Evolutionary conservation across 2,888 invertebrate species (phyloP).

Genomic region (Pterostichus niger): DNA sequence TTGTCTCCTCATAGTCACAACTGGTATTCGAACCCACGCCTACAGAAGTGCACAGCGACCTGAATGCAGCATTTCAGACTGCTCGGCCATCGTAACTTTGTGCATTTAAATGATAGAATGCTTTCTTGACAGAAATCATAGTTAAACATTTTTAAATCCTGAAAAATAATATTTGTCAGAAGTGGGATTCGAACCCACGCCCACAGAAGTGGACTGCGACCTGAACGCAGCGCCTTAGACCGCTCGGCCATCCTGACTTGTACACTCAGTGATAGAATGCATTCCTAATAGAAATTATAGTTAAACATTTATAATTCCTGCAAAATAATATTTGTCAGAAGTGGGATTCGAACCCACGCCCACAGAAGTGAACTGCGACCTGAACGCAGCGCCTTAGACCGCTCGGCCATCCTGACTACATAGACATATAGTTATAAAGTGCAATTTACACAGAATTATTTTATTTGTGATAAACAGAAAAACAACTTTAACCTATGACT

Average conservation of each 20-base stretch:
- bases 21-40: conserved; percentile 92
- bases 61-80: conserved; percentile 93
- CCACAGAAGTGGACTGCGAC: conserved; percentile 89
- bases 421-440: too few relatives aligned
- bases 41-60: conserved; percentile 89
- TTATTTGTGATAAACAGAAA: too few relatives aligned
- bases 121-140: background rate
- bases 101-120: background rate
- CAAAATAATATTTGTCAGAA: background rate
- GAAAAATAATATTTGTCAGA: conserved; percentile 79
- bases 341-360: conserved; percentile 76
- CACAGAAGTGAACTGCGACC: conserved; percentile 89
- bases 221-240: conserved; percentile 92
- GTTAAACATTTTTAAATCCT: background rate
- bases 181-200: conserved; percentile 92
- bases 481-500: too few relatives aligned
- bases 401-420: conserved; percentile 90
- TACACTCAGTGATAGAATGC: background rate
- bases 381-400: conserved; percentile 93
- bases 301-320: background rate
- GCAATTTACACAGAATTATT: too few relatives aligned
- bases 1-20: too few relatives aligned
- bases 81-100: conserved; percentile 90
- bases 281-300: background rate
- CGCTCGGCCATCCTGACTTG: conserved; percentile 91